Evolutionary conservation across 2,888 invertebrate genomes (phyloP), one percentile per base, ranked within the genome.

Genomic region (Caenorhabditis zanzibari): DNA sequence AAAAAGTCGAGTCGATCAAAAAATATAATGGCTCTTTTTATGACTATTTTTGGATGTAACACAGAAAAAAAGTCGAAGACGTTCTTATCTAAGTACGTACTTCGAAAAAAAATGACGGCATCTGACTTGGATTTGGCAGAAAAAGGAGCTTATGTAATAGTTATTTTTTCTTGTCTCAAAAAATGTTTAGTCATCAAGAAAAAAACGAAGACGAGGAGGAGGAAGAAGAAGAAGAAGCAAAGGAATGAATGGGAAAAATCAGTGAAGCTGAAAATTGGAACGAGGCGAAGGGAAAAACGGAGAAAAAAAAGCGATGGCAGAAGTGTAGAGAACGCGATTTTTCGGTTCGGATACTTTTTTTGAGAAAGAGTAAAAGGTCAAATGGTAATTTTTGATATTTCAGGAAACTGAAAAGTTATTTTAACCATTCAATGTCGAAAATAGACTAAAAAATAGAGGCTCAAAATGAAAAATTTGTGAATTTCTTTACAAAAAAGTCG

Each of bases 181-280:
- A 24, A 64, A 47, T 49, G 52, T 58, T 56, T 52, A 47, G 68
- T 75, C 47, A 32, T 66, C 52, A 61, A 6, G 32, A 58, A 38
- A 38, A 38, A 38, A 19, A 54, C 12, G 28, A 38, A 35, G 44
- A 28, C 38, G 22, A 14, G 19, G 41, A 54, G 6, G 47, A 28
- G 16, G 22, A 28, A 49, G 14, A 49, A 49, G 28, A 58, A 22
- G 44, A 56, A 44, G 59, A 22, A 28, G 59, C 1, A 19, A 3
- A 12, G 7, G 52, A 52, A 52, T 68, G 69, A 72, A 72, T 58
- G 59, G 71, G 56, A 56, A 35, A 58, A 72, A 72, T 72, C 72
- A 72, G 72, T 59, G 59, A 61, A 59, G 72, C 72, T 59, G 72
- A 72, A 72, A 72, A 68, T 68, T 24, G 68, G 26, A 26, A 22